These are phyloP conservation scores for Cephalopterus ornatus DNA, from an alignment of 2,113 vertebrate genomes.

Conservation along the genomic window DNA sequence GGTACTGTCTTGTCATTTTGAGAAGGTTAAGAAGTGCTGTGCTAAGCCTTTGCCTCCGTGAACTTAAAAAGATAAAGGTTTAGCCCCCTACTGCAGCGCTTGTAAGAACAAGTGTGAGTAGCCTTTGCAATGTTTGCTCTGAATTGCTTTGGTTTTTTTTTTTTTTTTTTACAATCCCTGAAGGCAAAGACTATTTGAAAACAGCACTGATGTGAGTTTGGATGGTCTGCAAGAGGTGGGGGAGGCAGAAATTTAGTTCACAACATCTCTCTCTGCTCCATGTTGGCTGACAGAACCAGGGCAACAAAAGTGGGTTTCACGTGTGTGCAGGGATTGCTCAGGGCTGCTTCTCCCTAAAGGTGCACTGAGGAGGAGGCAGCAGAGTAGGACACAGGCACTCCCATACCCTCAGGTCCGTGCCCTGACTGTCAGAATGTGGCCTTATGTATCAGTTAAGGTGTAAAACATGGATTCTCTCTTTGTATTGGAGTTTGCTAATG, in stretches of 20 bases:
- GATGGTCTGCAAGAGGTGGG: background rate
- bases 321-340: background rate
- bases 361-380: background rate
- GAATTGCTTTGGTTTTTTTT: background rate
- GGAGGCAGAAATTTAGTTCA: background rate
- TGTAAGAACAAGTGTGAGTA: background rate
- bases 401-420: background rate
- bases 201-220: background rate
- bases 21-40: background rate
- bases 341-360: background rate
- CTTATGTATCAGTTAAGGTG: rapidly evolving
- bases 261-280: background rate
- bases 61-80: background rate
- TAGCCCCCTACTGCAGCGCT: background rate
- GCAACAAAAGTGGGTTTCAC: background rate
- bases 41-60: background rate
- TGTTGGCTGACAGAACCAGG: background rate
- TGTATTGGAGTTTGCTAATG: background rate
- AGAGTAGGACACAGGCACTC: background rate
- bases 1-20: background rate
- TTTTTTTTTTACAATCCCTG: background rate
- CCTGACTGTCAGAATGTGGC: background rate
- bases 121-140: background rate
- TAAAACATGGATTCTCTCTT: background rate
- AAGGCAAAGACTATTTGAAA: background rate